Evolutionary conservation across 2,888 invertebrate species (phyloP).

Genomic region (Sphecodes monilicornis): DNA sequence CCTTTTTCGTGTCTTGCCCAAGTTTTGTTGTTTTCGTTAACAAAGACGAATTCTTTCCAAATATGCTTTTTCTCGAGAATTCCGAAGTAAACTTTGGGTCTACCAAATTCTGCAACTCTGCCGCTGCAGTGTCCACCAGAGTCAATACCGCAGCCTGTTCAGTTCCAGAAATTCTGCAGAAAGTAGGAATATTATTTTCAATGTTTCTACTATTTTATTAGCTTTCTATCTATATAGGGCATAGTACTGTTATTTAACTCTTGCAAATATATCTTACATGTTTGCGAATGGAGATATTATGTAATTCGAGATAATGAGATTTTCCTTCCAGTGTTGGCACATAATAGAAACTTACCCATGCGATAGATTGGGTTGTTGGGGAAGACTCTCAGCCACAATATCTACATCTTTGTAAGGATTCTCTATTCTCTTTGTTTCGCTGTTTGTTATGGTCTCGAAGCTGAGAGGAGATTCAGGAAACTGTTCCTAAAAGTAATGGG

Average conservation of each 20-base stretch:
- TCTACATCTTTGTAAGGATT: slow-evolving; percentile 66
- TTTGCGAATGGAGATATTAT: background rate
- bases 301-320: slow-evolving; percentile 17
- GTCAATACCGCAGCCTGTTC: slow-evolving; percentile 87
- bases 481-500: background rate
- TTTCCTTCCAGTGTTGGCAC: slow-evolving; percentile 6
- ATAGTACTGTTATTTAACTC: slow-evolving; percentile 2
- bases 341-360: slow-evolving; percentile 78
- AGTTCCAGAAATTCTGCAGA: slow-evolving; percentile 87
- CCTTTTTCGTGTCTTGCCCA: slow-evolving; percentile 27
- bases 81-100: slow-evolving; percentile 85
- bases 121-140: slow-evolving; percentile 87
- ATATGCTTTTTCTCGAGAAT: slow-evolving; percentile 83
- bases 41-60: slow-evolving; percentile 53
- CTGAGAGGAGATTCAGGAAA: slow-evolving; percentile 38
- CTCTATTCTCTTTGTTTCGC: slow-evolving; percentile 54
- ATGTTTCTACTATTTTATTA: background rate
- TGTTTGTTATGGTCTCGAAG: slow-evolving; percentile 49
- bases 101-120: slow-evolving; percentile 87
- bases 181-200: background rate
- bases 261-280: background rate
- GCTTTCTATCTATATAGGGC: background rate
- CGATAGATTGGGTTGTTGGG: slow-evolving; percentile 81
- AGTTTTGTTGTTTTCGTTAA: slow-evolving; percentile 15
- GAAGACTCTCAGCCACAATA: slow-evolving; percentile 78